Conservation (phyloP, 2,797 vertebrate genomes). For the Triplophysa bombifrons region DNA sequence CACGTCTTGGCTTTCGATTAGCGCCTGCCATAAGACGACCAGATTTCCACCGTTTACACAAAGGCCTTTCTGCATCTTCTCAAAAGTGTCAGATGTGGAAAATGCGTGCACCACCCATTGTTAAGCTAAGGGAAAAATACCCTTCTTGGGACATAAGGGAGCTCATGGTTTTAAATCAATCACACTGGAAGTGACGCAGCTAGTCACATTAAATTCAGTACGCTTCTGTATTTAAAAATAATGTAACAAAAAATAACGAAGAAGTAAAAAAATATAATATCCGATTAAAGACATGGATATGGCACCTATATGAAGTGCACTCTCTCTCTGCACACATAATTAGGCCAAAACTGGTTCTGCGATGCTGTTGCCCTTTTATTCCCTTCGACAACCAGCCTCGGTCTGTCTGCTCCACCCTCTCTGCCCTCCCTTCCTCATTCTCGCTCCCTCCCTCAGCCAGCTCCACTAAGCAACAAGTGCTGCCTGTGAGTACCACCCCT, state of each 20-base stretch:
- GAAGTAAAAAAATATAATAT: not conserved
- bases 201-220: not conserved
- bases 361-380: conserved; percentile 54
- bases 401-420: conserved; percentile 51
- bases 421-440: conserved; percentile 22
- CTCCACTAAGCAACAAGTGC: conserved; percentile 66
- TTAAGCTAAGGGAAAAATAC: conserved; percentile 23
- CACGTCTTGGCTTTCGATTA: conserved; percentile 33
- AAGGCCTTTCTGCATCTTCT: conserved; percentile 42
- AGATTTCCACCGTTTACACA: conserved; percentile 50
- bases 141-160: not conserved
- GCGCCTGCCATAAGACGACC: conserved; percentile 19
- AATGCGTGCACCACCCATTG: conserved; percentile 16
- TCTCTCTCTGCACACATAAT: conserved; percentile 6
- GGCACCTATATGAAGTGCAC: conserved; percentile 3
- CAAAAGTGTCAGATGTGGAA: conserved; percentile 46
- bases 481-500: conserved; percentile 60
- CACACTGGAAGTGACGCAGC: not conserved
- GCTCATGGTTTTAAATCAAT: not conserved
- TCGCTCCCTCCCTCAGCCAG: conserved; percentile 36
- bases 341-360: conserved; percentile 57
- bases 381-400: conserved; percentile 53
- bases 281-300: not conserved
- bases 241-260: not conserved
- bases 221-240: not conserved